phyloP scores from a whole-genome alignment of 2,797 vertebrate species.

The Buceros bicornis region DNA sequence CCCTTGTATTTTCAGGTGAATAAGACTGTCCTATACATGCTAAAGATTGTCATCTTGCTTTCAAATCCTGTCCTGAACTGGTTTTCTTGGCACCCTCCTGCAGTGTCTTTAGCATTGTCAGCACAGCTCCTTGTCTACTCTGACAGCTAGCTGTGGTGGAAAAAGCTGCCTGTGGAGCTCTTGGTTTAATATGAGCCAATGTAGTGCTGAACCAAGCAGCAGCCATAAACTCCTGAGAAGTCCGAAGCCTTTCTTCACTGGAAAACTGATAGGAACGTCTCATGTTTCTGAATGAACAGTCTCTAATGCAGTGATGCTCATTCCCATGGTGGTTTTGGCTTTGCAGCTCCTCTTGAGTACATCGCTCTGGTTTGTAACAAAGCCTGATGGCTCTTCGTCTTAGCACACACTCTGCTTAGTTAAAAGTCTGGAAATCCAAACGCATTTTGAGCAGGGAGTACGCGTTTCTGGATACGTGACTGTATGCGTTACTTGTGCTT shows the following conservation, averaged over 20 bases:
- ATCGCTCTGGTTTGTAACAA: not conserved
- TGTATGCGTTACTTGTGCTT: not conserved
- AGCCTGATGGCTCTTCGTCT: not conserved
- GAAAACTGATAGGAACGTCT: not conserved
- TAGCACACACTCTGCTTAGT: not conserved
- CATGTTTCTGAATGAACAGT: not conserved
- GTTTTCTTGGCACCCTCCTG: not conserved
- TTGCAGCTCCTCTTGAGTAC: not conserved
- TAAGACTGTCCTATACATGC: not conserved
- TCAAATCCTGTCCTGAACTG: not conserved
- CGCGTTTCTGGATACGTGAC: not conserved
- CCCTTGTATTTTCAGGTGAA: not conserved
- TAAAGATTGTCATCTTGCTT: not conserved
- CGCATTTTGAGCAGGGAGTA: not conserved
- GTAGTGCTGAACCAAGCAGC: not conserved
- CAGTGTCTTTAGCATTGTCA: not conserved
- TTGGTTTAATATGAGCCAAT: not conserved
- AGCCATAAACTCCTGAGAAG: not conserved
- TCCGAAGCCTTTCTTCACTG: not conserved
- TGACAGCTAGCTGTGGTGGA: not conserved
- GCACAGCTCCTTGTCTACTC: not conserved
- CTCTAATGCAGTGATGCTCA: not conserved
- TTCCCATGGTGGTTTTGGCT: not conserved
- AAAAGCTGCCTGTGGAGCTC: not conserved
- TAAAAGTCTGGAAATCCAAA: not conserved